Base-by-base conservation (phyloP, 1,140 invertebrate genomes). In the Thrips palmi region DNA sequence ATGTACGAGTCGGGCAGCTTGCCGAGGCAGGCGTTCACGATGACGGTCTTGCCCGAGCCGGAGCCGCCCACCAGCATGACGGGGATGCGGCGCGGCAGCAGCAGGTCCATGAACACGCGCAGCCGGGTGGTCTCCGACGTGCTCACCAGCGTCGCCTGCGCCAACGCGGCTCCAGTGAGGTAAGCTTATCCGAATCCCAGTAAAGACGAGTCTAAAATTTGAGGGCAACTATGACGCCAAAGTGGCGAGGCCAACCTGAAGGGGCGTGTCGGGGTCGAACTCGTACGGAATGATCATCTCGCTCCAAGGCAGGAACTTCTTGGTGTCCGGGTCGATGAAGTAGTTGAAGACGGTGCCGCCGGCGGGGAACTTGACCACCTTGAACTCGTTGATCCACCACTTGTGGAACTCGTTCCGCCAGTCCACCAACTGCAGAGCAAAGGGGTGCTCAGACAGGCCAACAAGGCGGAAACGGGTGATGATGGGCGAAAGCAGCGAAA, bases 391-490 rank as follows among this genome's bases (percentile, higher is more conserved):
- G 11, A 66, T 56, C 70, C 79, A 91, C 86, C 86, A 92, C 56
- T 86, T 89, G 37, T 78, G 87, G 53, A 96, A 96, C 52, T 96
- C 89, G 32, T 78, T 77, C 33, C 87, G 70, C 73, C 88, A 87
- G 57, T 94, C 88, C 2, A 74, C 63, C 10, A 82, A 58, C 49
- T 78, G 30, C 18, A 49, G 44, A 21, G 33, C 20, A 30, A 27
- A 17, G 1, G 8, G 6, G n/a, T 6, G 18, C 6, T 14, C 10
- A 7, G 10, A 36, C 5, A n/a, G 35, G 8, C 37, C 6, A 27
- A 38, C 6, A 14, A 7, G 14, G 15, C 14, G 14, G 15, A 32
- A 32, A 8, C 7, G 8, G 8, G 31, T 11, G 22, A 35, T 32
- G n/a, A n/a, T 32, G 6, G n/a, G n/a, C 6, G 7, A 32, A 14